Evolutionary conservation across 2,797 vertebrate genomes (phyloP).

Genomic region (Rhinatrema bivittatum): DNA sequence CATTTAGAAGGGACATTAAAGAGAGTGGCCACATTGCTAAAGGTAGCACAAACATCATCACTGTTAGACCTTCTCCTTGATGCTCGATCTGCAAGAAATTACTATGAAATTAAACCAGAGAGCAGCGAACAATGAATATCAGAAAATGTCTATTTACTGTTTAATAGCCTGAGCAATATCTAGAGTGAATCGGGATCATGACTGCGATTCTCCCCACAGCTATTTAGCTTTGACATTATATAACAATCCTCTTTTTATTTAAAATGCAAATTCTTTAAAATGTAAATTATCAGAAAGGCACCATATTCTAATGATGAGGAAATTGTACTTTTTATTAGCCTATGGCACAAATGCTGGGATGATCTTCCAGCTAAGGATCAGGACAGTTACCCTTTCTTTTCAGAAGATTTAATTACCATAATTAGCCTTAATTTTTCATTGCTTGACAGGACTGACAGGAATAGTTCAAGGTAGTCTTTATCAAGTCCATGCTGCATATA

Average conservation of each 20-base stretch:
- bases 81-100: conserved; percentile 11
- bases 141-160: conserved; percentile 8
- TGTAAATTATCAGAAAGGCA: conserved; percentile 1
- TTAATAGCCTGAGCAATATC: conserved; percentile 8
- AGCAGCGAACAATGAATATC: conserved; percentile 1
- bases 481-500: not conserved
- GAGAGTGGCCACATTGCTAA: no score
- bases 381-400: conserved; percentile 14
- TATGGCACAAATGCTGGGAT: no score
- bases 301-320: conserved; percentile 5
- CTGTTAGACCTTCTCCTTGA: not conserved
- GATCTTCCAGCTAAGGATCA: conserved; percentile 4
- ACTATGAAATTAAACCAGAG: conserved; percentile 21
- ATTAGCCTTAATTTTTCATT: conserved; percentile 18
- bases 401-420: conserved; percentile 17
- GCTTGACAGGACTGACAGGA: conserved; percentile 16
- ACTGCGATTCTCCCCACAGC: not conserved
- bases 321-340: not conserved
- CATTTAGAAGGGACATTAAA: not conserved
- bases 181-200: conserved; percentile 3
- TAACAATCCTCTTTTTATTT: conserved; percentile 4
- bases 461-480: not conserved
- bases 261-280: conserved; percentile 20
- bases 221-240: conserved; percentile 9
- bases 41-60: not conserved